These are phyloP conservation scores for Manacus vitellinus DNA, from an alignment of 2,113 vertebrate species.

Conservation along the genomic window DNA sequence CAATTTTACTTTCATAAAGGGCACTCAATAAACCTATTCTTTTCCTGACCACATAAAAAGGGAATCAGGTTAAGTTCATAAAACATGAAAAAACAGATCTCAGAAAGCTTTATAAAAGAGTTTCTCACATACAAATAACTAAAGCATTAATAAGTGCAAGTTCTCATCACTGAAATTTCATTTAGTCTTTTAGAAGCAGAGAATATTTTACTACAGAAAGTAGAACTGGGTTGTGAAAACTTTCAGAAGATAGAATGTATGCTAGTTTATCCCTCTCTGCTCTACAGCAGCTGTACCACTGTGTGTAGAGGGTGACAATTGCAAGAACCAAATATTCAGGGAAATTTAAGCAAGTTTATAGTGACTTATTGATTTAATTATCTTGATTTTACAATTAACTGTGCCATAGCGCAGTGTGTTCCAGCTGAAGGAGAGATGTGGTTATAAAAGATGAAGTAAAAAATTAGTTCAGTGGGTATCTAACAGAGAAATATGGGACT, in stretches of 20 bases:
- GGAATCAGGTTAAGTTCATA: background rate
- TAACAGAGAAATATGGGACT: background rate
- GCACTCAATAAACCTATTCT: conserved; percentile 1
- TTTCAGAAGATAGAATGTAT: background rate
- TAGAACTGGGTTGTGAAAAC: background rate
- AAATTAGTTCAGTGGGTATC: background rate
- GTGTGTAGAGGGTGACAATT: background rate
- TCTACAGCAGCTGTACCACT: background rate
- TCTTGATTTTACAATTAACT: background rate
- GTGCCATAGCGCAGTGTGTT: background rate
- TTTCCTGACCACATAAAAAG: conserved; percentile 6
- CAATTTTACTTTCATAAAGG: conserved; percentile 15
- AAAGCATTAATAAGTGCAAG: background rate
- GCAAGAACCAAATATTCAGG: background rate
- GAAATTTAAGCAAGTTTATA: background rate
- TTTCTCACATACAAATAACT: background rate
- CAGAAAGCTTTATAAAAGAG: background rate
- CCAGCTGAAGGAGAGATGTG: background rate
- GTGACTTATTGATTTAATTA: background rate
- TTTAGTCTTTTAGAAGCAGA: background rate
- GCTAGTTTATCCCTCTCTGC: background rate
- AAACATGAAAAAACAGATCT: background rate
- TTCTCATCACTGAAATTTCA: background rate
- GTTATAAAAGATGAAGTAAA: background rate
- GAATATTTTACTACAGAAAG: background rate